Evolutionary conservation across 2,113 vertebrate genomes (phyloP).

Genomic region (Microcebus murinus): DNA sequence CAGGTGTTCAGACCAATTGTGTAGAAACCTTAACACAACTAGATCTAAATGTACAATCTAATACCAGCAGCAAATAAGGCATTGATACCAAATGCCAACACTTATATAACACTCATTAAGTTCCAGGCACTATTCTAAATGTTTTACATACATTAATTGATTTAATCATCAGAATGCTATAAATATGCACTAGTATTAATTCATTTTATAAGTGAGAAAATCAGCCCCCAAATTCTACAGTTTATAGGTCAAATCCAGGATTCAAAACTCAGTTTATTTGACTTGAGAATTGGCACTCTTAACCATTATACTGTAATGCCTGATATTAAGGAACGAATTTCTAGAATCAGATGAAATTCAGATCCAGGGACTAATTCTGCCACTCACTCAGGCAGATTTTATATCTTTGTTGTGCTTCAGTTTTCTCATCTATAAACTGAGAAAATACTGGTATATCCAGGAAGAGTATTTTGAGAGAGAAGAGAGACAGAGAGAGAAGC

Average conservation of each 20-base stretch:
- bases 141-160: neutral
- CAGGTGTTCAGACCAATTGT: conserved; percentile 43
- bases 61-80: neutral
- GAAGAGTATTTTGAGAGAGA: neutral
- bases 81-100: neutral
- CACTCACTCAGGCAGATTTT: neutral
- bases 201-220: neutral
- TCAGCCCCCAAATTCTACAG: neutral
- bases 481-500: neutral
- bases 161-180: neutral
- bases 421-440: neutral
- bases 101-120: neutral
- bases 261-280: neutral
- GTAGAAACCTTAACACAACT: conserved; percentile 39
- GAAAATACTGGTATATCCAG: neutral
- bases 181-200: neutral
- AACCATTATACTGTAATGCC: neutral
- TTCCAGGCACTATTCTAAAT: neutral
- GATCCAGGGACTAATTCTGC: neutral
- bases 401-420: neutral
- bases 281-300: neutral
- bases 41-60: neutral
- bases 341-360: neutral
- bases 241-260: neutral
- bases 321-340: neutral